Evolutionary conservation across 2,797 vertebrate species (phyloP).

Genomic region (Onychomys torridus): DNA sequence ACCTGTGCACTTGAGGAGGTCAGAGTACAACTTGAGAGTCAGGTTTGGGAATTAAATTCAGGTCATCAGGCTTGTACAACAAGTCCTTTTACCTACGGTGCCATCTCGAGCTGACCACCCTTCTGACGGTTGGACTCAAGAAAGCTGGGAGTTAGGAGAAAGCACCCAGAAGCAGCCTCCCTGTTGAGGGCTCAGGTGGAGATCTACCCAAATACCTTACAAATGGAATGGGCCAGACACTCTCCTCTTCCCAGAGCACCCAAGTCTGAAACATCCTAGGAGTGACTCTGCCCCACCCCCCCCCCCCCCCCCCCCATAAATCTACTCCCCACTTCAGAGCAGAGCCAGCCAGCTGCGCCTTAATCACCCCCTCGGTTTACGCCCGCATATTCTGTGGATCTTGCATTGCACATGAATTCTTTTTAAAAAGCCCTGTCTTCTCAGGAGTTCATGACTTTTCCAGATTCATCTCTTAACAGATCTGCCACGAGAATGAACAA

Average conservation of each 20-base stretch:
- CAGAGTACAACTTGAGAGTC: neutral
- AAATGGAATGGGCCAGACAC: neutral
- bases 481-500: slow-evolving; percentile 41
- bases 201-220: rapidly evolving
- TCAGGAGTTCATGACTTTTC: slow-evolving; percentile 43
- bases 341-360: slow-evolving; percentile 15
- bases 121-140: neutral
- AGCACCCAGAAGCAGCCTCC: neutral
- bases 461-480: slow-evolving; percentile 60
- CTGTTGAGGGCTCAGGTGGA: neutral
- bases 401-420: slow-evolving; percentile 75
- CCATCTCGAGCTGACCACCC: neutral
- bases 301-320: too few relatives aligned
- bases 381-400: slow-evolving; percentile 53
- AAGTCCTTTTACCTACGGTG: neutral
- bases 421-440: slow-evolving; percentile 54
- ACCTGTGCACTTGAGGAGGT: neutral
- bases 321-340: neutral
- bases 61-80: neutral
- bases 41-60: neutral
- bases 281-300: neutral
- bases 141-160: too few relatives aligned
- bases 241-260: neutral
- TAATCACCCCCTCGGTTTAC: slow-evolving; percentile 71
- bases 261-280: neutral